Evolutionary conservation across 2,113 vertebrate genomes (phyloP).

Genomic region (Sminthopsis crassicaudata): DNA sequence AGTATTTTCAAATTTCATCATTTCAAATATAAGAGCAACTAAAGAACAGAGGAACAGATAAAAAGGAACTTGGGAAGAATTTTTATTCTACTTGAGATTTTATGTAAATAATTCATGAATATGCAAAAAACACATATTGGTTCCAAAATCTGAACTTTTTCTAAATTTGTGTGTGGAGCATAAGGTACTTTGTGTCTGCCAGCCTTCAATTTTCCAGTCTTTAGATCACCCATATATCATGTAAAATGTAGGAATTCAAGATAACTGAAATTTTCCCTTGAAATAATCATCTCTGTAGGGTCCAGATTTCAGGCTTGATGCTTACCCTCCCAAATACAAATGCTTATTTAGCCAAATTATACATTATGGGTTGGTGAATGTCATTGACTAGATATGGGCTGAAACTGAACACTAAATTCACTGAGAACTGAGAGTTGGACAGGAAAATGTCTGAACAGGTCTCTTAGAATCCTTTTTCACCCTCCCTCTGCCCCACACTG

Average conservation of each 20-base stretch:
- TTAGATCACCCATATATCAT: slow-evolving; percentile 47
- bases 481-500: rapidly evolving
- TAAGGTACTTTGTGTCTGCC: neutral
- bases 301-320: neutral
- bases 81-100: slow-evolving; percentile 17
- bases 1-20: neutral
- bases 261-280: slow-evolving; percentile 28
- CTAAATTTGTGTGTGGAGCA: slow-evolving; percentile 30
- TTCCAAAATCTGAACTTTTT: neutral
- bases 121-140: slow-evolving; percentile 33
- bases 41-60: slow-evolving; percentile 19
- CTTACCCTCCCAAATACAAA: neutral
- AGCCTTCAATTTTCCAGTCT: slow-evolving; percentile 7
- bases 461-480: neutral
- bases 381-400: slow-evolving; percentile 2
- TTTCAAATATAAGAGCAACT: slow-evolving; percentile 11
- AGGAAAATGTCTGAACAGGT: neutral
- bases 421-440: slow-evolving; percentile 13
- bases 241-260: slow-evolving; percentile 27
- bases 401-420: slow-evolving; percentile 23
- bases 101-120: slow-evolving; percentile 36
- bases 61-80: slow-evolving; percentile 20
- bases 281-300: slow-evolving; percentile 18
- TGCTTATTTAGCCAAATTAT: slow-evolving; percentile 22
- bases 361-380: slow-evolving; percentile 4